Evolutionary conservation across 2,888 invertebrate genomes (phyloP).

Genomic region (Agonum fuliginosum): DNA sequence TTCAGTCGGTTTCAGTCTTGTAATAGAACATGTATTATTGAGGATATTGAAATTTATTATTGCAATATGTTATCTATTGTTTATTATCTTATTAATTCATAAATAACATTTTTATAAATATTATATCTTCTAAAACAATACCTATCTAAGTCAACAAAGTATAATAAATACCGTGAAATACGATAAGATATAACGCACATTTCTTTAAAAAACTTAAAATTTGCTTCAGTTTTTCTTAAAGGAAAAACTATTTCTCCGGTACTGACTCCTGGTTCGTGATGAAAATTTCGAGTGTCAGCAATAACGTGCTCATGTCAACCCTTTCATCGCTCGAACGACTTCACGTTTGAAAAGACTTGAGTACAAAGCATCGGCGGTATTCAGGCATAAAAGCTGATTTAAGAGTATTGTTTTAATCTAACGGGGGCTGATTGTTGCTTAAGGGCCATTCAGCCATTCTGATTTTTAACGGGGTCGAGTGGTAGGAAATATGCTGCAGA

Average conservation of each 20-base stretch:
- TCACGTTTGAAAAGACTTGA: not conserved
- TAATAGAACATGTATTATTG: no score
- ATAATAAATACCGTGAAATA: no score
- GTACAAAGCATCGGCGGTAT: conserved; percentile 1
- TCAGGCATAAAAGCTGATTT: conserved; percentile 25
- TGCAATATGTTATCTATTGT: no score
- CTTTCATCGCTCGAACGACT: conserved; percentile 30
- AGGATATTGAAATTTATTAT: no score
- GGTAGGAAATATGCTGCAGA: conserved; percentile 3
- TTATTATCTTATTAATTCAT: no score
- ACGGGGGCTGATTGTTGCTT: not conserved
- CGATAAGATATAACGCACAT: no score
- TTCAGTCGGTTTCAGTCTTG: no score
- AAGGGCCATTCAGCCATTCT: conserved; percentile 6
- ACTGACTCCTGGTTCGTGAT: not conserved
- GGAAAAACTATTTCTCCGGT: not conserved
- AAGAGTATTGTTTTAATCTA: conserved; percentile 18
- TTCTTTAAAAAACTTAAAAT: not conserved
- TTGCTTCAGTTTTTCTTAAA: not conserved
- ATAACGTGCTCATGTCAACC: conserved; percentile 40
- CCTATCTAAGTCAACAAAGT: no score
- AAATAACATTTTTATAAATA: no score
- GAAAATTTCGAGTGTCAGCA: conserved; percentile 2
- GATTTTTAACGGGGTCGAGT: conserved; percentile 40
- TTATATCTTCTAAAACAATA: no score